Base-by-base conservation (phyloP, 1,140 invertebrate genomes). In the Ooceraea biroi region DNA sequence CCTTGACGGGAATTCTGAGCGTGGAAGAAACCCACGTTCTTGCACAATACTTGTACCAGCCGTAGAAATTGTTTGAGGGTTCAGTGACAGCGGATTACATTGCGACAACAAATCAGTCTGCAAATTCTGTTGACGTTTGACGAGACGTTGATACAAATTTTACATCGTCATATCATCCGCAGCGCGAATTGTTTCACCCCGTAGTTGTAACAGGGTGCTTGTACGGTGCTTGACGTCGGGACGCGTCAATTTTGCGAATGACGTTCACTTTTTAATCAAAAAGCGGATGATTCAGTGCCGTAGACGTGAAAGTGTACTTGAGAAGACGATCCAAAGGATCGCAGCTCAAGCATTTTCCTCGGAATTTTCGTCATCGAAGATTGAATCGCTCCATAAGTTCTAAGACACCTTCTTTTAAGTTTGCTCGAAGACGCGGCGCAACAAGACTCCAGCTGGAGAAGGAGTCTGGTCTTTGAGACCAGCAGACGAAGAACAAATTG, bases 401-500 rank as follows among this genome's bases (percentile, higher is more conserved):
- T n/a, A n/a, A n/a, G n/a, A n/a, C n/a, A n/a, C n/a, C n/a, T n/a
- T n/a, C n/a, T n/a, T n/a, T n/a, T n/a, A n/a, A n/a, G n/a, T n/a
- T n/a, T n/a, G n/a, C 8, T 57, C 41, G 14, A 66, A n/a, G 30
- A n/a, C 5, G 4, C 41, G 5, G n/a, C 14, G 73, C 55, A 50
- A 58, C 52, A 50, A 48, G 30, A 77, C 57, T n/a, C n/a, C n/a
- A n/a, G n/a, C n/a, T n/a, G n/a, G 63, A 8, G 12, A 58, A 14
- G 17, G 4, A 48, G 41, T 27, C 30, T 46, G 25, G 52, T 27
- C 48, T 69, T 61, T 11, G 50, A n/a, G 19, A 73, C 11, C 36
- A 36, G 36, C 2, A 7, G 7, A 65, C 61, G 76, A 72, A 82
- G 55, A 82, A 80, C 85, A 85, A 65, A 85, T 82, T 74, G 89